Percentiles rank a stretch among this genome's conserved stretches.
Conservation (phyloP, 2,797 vertebrate genomes). For the Anableps anableps region DNA sequence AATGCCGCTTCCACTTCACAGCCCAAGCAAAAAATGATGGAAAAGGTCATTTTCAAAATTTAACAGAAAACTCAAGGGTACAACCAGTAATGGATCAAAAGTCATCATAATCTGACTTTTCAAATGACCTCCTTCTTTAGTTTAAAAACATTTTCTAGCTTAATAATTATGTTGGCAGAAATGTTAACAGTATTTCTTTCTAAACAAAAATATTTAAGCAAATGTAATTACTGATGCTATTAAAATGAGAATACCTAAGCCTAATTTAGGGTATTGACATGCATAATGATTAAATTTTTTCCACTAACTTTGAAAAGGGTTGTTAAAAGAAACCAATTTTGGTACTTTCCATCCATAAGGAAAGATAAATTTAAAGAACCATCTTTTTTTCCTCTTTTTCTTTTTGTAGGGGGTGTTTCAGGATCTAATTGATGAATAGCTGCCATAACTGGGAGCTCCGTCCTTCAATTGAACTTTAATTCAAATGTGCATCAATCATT, state of each 20-base stretch:
- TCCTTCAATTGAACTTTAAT: conserved; percentile 83
- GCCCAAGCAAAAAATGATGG: not conserved
- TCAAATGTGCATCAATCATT: conserved; percentile 81
- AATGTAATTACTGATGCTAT: not conserved
- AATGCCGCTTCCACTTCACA: not conserved
- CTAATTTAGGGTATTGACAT: too few species aligned
- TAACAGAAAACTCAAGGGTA: not conserved
- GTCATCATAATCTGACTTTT: not conserved
- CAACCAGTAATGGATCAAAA: not conserved
- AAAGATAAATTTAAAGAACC: conserved; percentile 35
- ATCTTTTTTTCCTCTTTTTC: not conserved
- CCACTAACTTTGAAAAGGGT: not conserved
- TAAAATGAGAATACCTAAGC: not conserved
- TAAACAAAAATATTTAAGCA: not conserved
- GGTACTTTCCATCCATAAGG: conserved; percentile 5
- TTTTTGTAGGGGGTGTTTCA: conserved; percentile 64
- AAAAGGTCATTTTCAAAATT: not conserved
- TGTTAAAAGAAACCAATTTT: not conserved
- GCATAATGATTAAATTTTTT: not conserved
- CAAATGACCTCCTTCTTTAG: not conserved
- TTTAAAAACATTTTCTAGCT: not conserved
- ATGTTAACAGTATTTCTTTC: not conserved
- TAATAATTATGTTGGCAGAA: not conserved
- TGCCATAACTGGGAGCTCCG: conserved; percentile 67
- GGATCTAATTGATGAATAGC: conserved; percentile 81